phyloP scores from a whole-genome alignment of 1,140 invertebrate species.

The Drosophila insularis region DNA sequence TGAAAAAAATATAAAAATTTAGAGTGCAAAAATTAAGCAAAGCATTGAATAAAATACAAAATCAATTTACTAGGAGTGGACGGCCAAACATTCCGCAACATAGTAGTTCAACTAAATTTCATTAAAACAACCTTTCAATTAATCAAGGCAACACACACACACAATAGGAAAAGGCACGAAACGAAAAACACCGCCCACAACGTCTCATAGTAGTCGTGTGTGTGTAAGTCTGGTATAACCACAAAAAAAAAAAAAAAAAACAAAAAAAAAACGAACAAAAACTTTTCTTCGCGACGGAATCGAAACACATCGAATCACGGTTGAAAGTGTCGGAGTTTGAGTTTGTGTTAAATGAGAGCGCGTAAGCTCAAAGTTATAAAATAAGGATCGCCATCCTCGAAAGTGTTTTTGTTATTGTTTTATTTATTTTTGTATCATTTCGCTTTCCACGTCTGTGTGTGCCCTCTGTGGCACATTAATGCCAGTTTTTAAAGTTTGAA shows the following conservation, averaged over 20 bases:
- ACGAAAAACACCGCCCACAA: constrained; percentile 27
- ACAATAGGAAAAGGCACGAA: constrained; percentile 7
- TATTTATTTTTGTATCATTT: constrained; percentile 3
- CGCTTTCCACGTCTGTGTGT: background rate
- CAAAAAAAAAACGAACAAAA: constrained; percentile 62
- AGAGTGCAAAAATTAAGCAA: constrained; percentile 52
- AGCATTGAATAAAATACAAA: constrained; percentile 25
- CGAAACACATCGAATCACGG: constrained; percentile 33
- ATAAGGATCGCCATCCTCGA: background rate
- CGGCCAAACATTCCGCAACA: constrained; percentile 57
- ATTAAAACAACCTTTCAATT: constrained; percentile 16
- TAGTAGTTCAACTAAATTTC: constrained; percentile 21
- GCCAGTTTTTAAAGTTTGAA: background rate
- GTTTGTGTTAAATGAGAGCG: constrained; percentile 9
- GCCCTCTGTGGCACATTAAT: background rate
- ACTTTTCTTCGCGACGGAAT: constrained; percentile 66
- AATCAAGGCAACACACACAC: constrained; percentile 1
- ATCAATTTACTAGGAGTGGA: constrained; percentile 64
- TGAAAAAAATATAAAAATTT: constrained; percentile 50
- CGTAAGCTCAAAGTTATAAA: background rate
- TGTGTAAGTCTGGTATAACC: constrained; percentile 66
- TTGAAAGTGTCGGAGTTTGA: background rate
- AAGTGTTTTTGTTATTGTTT: constrained; percentile 1
- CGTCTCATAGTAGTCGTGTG: constrained; percentile 9
- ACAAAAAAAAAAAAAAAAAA: constrained; percentile 65